These are phyloP conservation scores for Crenuchus spilurus DNA, from an alignment of 2,797 vertebrate species.

Conservation along the genomic window DNA sequence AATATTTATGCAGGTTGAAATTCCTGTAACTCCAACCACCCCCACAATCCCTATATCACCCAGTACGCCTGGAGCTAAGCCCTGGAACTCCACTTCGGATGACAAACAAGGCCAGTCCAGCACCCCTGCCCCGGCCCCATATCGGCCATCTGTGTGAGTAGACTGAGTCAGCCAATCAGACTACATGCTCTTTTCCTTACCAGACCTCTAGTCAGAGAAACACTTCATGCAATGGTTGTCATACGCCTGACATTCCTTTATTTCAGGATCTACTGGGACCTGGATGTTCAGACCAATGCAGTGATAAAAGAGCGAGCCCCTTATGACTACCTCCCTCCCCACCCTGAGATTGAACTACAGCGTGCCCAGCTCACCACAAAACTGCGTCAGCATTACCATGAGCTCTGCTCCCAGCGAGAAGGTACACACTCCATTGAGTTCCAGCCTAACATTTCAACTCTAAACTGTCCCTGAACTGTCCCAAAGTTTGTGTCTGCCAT, in stretches of 20 bases:
- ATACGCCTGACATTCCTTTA: background rate
- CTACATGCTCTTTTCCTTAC: background rate
- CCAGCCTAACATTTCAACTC: no score
- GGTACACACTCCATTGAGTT: conserved; percentile 68
- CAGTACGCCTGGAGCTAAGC: conserved; percentile 84
- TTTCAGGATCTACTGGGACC: conserved; percentile 93
- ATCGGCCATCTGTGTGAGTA: conserved; percentile 91
- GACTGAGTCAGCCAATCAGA: background rate
- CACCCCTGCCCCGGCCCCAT: conserved; percentile 75
- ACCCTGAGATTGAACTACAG: conserved; percentile 94
- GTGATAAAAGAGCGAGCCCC: conserved; percentile 88
- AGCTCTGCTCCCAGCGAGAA: conserved; percentile 96
- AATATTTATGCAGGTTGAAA: conserved; percentile 65
- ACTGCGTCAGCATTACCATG: conserved; percentile 93
- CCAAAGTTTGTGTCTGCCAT: no score
- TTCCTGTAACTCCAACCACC: conserved; percentile 71
- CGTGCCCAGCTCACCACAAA: conserved; percentile 94
- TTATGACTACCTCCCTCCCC: conserved; percentile 84
- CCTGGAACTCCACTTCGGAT: conserved; percentile 85
- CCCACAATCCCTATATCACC: conserved; percentile 88
- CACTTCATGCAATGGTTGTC: background rate
- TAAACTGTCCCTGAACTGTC: no score
- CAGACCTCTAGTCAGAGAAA: background rate
- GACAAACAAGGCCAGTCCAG: conserved; percentile 83
- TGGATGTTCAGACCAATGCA: conserved; percentile 93